Evolutionary conservation across 53 echinoderm and acorn worm genomes (phyloP), one percentile per base, ranked within the genome.

Genomic region (Mesocentrotus franciscanus): DNA sequence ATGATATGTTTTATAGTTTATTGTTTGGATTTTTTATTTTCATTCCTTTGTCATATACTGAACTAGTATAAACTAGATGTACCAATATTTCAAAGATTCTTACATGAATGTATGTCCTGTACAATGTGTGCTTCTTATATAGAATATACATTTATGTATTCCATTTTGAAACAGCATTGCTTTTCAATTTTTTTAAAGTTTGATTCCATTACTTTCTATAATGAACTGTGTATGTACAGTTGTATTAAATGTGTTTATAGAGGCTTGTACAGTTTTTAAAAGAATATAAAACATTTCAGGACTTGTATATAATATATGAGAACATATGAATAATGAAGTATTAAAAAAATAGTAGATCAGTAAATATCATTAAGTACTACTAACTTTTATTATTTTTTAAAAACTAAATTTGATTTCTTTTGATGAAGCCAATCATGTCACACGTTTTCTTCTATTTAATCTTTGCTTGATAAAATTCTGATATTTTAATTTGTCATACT

Each of bases 241-340:
- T 30, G 36, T 61, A 90, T 90, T 58, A 34, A 62, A 64, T 66
- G 39, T 91, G 91, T 91, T 61, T 91, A 91, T 91, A 68, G 92
- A 92, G 75, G 92, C 92, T 92, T 92, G 92, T 92, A 92, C 92
- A 92, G 92, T 92, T 92, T 92, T 92, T 92, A 75, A 72, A 35
- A 92, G 57, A 87, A 72, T 39, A 34, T 6, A 92, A 81, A 36
- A 81, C 17, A 60, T 90, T 33, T 90, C 92, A 92, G 92, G 92
- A 92, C 42, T 49, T 92, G 92, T 92, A 92, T 12, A 92, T 92
- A 92, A 91, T 91, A 17, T 36, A 64, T 91, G 66, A 17, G 66
- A 66, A 91, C n/a, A 64, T 91, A 9, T 66, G 5, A 29, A 91
- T 34, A 66, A 32, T 91, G 64, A 29, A 58, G 59, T 56, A 59